Percentiles rank a stretch among this genome's conserved stretches.
Conservation (phyloP, 2,888 invertebrate species). For the Ditula angustiorana region DNA sequence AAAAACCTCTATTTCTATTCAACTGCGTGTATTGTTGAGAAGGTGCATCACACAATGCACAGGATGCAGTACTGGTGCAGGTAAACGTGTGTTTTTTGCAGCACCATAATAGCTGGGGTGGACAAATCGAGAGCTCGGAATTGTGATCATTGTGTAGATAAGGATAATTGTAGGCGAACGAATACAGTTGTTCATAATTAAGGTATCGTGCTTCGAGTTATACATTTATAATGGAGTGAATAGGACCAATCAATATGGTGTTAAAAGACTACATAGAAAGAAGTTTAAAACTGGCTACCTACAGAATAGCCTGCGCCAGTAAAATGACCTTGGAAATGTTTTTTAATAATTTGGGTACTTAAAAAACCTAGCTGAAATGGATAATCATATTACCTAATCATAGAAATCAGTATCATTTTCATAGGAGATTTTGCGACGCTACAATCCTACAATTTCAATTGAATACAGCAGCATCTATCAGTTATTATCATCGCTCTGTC, state of each 20-base stretch:
- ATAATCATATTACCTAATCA: too few species aligned
- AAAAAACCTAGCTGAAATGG: too few species aligned
- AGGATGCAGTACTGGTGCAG: slow-evolving; percentile 61
- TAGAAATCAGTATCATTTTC: too few species aligned
- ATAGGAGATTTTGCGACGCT: too few species aligned
- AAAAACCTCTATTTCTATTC: slow-evolving; percentile 19
- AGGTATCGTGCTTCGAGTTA: slow-evolving; percentile 4
- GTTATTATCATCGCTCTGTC: too few species aligned
- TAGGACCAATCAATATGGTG: not conserved
- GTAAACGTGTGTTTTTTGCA: slow-evolving; percentile 60
- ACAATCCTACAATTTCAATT: too few species aligned
- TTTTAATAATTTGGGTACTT: not conserved
- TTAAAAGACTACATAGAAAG: not conserved
- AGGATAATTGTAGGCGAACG: slow-evolving; percentile 22
- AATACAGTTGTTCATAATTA: slow-evolving; percentile 12
- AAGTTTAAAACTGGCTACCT: too few species aligned
- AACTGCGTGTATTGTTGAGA: slow-evolving; percentile 21
- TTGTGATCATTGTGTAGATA: slow-evolving; percentile 35
- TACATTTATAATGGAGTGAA: not conserved
- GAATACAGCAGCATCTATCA: too few species aligned
- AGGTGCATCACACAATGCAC: slow-evolving; percentile 55
- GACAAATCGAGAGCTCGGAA: slow-evolving; percentile 44
- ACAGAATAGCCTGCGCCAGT: too few species aligned
- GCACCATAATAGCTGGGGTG: slow-evolving; percentile 45
- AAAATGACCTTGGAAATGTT: not conserved